Evolutionary conservation across 2,888 invertebrate genomes (phyloP).

Genomic region (Microctonus aethiopoides): DNA sequence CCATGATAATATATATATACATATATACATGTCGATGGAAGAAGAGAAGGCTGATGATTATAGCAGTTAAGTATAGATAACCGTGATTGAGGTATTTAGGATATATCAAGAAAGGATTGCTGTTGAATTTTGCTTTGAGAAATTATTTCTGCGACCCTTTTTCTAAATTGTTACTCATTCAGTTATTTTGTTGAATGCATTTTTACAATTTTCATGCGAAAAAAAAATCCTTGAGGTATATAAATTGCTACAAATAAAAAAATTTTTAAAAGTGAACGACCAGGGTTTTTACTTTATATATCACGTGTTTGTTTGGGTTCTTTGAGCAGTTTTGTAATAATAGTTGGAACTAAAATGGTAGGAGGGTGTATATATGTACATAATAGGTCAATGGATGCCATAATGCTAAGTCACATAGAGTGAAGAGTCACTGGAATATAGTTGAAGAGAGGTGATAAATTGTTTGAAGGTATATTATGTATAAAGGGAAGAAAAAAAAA

Average conservation of each 20-base stretch:
- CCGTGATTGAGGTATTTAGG: constrained; percentile 36
- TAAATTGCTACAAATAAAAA: no score
- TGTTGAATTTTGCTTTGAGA: background rate
- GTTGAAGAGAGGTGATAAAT: background rate
- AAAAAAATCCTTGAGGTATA: no score
- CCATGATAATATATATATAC: no score
- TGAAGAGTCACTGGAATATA: background rate
- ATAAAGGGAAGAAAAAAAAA: no score
- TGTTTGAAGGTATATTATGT: background rate
- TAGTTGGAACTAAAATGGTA: background rate
- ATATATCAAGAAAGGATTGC: constrained; percentile 25
- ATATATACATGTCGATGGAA: no score
- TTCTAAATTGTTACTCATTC: background rate
- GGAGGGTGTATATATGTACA: background rate
- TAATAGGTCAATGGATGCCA: background rate
- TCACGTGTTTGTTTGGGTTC: background rate
- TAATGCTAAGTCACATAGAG: background rate
- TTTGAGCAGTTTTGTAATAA: background rate
- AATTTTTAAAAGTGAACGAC: no score
- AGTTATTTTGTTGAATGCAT: no score
- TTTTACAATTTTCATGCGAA: no score
- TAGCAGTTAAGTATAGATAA: constrained; percentile 40
- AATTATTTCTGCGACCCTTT: background rate
- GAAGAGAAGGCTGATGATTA: constrained; percentile 33
- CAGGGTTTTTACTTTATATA: no score